Conservation (phyloP, 2,113 vertebrate species). For the Pteropus alecto region DNA sequence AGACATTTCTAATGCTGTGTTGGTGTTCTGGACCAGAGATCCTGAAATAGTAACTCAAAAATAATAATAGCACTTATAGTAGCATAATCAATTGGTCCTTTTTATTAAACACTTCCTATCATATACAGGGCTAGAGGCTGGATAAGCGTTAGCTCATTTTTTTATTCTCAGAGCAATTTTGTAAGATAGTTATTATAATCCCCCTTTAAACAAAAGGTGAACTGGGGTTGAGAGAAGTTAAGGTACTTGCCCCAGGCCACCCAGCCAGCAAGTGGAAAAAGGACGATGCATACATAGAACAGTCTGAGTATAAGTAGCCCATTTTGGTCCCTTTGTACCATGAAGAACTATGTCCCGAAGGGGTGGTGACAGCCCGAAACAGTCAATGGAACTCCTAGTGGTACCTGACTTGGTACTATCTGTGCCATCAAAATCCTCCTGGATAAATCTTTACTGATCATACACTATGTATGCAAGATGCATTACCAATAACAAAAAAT, state of each 20-base stretch:
- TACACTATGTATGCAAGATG: background rate
- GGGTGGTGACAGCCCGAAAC: background rate
- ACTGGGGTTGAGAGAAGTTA: background rate
- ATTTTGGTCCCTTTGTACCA: background rate
- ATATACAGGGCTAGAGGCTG: background rate
- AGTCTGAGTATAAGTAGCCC: background rate
- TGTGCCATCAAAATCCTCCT: background rate
- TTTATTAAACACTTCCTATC: background rate
- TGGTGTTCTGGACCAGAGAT: background rate
- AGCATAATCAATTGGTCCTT: background rate
- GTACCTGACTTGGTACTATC: background rate
- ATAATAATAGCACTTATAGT: background rate
- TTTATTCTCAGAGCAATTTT: background rate
- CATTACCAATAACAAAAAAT: background rate
- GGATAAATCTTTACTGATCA: background rate
- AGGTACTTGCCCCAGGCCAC: background rate
- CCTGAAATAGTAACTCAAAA: background rate
- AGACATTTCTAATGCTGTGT: background rate
- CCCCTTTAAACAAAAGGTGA: background rate
- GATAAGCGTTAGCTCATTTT: background rate
- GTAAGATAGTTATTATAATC: background rate
- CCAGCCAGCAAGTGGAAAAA: background rate
- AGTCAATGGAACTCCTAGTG: background rate
- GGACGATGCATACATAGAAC: background rate
- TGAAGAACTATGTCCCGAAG: background rate